Evolutionary conservation across 2,113 vertebrate species (phyloP), one percentile per base, ranked within the genome.

Genomic region (Neopipo cinnamomea): DNA sequence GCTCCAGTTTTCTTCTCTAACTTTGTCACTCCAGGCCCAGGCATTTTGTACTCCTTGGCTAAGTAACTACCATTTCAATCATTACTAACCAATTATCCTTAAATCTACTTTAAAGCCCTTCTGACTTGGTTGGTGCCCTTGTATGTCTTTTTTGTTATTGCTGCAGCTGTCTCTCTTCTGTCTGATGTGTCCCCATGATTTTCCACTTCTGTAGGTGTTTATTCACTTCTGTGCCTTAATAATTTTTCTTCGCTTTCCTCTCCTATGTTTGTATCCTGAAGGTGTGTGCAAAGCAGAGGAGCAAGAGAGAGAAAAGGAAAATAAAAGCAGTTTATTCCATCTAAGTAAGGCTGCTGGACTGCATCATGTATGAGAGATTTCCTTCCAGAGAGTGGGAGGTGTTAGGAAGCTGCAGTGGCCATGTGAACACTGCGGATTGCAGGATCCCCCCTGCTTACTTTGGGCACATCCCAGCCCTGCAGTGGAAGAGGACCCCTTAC

Each of bases 11-110:
- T 87, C 33, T 75, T 65, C 52, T 25, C 44, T 58, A 53, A 14
- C 8, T 37, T 65, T 53, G 23, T 7, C 7, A 0, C 5, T 15
- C 14, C 13, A 4, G 8, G 6, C 11, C 3, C 4, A 66, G 11
- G 5, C 6, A 11, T 61, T 55, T 79, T 76, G 22, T 61, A 17
- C 9, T 61, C 13, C 46, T 77, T 72, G 30, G 8, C 9, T 87
- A 67, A 15, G 17, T 55, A 88, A 49, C 20, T 75, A 46, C 8
- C 2, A 5, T 33, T 46, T 61, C 31, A 85, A n/a, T 23, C 7
- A 39, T 44, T 39, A 13, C 11, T 23, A 55, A 10, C 24, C 8
- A 13, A 55, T 71, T 65, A 6, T 65, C 49, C 31, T 37, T 16
- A 79, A 70, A 58, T 76, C 44, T 75, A 12, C 30, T 16, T 66